phyloP scores from a whole-genome alignment of 2,797 vertebrate genomes.

The Danio albolineatus region DNA sequence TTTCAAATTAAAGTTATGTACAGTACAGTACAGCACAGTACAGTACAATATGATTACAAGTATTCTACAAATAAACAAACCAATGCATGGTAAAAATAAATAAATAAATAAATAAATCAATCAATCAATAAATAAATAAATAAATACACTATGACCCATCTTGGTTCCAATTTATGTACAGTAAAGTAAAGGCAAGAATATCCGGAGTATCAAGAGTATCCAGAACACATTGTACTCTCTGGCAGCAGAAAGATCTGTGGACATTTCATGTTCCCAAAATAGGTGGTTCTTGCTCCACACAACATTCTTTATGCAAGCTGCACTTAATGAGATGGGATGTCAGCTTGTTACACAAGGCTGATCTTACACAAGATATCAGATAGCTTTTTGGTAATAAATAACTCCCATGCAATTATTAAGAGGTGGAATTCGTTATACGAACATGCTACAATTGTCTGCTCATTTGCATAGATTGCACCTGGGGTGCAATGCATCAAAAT shows the following conservation, averaged over 20 bases:
- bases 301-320: slow-evolving; percentile 26
- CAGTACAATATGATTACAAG: no score
- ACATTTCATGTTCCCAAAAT: slow-evolving; percentile 25
- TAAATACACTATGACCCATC: no score
- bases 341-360: slow-evolving; percentile 48
- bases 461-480: slow-evolving; percentile 49
- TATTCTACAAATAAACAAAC: not conserved
- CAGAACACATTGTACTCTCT: slow-evolving; percentile 4
- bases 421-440: slow-evolving; percentile 56
- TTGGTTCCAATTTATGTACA: slow-evolving; percentile 1
- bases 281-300: not conserved
- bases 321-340: slow-evolving; percentile 39
- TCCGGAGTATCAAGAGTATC: no score
- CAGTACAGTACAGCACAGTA: no score
- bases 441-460: slow-evolving; percentile 47
- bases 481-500: slow-evolving; percentile 57
- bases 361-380: slow-evolving; percentile 39
- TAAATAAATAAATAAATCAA: no score
- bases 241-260: not conserved
- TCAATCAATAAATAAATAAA: no score
- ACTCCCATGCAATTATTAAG: slow-evolving; percentile 54
- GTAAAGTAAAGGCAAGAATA: not conserved
- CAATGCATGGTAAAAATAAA: not conserved
- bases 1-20: no score
- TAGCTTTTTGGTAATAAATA: slow-evolving; percentile 52